Evolutionary conservation across 2,797 vertebrate species (phyloP).

Genomic region (Tadarida brasiliensis): DNA sequence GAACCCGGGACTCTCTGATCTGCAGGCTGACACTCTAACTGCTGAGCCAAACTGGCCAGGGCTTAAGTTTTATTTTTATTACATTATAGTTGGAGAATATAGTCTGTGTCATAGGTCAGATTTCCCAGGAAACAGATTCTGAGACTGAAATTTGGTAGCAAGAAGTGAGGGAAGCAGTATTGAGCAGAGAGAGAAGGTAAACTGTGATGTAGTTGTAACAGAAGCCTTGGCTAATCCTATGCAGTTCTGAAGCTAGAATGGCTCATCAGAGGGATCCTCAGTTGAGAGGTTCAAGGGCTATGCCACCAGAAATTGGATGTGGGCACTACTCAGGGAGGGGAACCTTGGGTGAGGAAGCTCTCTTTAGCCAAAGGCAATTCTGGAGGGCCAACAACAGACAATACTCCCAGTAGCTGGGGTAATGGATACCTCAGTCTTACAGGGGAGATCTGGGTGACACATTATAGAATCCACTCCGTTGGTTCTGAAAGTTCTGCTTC

Average conservation of each 20-base stretch:
- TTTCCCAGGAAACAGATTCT: constrained; percentile 14
- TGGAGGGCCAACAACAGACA: neutral
- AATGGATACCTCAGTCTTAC: neutral
- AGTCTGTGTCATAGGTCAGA: neutral
- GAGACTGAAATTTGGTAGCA: neutral
- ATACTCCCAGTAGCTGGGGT: no score
- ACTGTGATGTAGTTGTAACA: neutral
- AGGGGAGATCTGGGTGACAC: neutral
- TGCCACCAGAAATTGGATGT: neutral
- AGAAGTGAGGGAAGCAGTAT: neutral
- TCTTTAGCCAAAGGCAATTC: neutral
- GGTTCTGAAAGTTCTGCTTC: neutral
- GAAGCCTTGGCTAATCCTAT: neutral
- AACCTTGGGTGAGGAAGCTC: neutral
- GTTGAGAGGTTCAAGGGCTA: neutral
- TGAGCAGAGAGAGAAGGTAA: neutral
- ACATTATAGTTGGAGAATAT: constrained; percentile 22
- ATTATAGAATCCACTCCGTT: neutral
- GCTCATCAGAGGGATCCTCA: neutral
- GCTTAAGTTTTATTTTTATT: neutral
- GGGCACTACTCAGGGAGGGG: neutral
- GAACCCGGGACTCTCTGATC: no score
- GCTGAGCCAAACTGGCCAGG: no score
- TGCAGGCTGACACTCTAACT: no score
- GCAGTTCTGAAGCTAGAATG: neutral